phyloP scores from a whole-genome alignment of 2,888 invertebrate species.

The Proisotoma minuta region DNA sequence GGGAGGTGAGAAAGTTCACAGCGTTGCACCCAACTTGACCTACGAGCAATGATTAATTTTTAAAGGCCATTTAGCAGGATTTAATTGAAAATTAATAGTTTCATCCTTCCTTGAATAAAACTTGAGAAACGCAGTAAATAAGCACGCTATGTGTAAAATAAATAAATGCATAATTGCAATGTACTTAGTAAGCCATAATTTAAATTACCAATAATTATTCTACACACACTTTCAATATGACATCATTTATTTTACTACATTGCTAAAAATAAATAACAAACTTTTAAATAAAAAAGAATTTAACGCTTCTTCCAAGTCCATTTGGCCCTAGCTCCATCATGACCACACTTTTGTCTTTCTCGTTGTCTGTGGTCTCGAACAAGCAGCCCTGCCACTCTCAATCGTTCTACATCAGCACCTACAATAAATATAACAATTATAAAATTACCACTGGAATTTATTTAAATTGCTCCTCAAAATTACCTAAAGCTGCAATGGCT shows the following conservation, averaged over 20 bases:
- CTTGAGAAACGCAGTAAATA: too few species aligned
- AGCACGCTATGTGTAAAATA: too few species aligned
- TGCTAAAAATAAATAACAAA: not conserved
- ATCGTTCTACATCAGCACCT: constrained; percentile 49
- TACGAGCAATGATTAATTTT: too few species aligned
- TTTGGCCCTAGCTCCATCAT: constrained; percentile 81
- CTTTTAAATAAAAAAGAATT: not conserved
- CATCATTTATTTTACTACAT: not conserved
- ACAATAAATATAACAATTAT: constrained; percentile 54
- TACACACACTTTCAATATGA: too few species aligned
- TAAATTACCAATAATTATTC: too few species aligned
- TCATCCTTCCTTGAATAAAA: too few species aligned
- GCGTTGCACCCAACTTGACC: too few species aligned
- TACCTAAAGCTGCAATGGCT: constrained; percentile 77
- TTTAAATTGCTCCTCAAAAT: constrained; percentile 52
- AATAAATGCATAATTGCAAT: too few species aligned
- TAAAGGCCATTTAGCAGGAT: too few species aligned
- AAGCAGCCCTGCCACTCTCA: constrained; percentile 68
- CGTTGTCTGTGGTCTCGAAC: constrained; percentile 70
- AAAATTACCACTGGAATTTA: constrained; percentile 56
- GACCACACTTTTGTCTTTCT: constrained; percentile 90
- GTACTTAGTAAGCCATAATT: too few species aligned
- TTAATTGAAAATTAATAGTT: too few species aligned
- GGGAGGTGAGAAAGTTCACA: too few species aligned
- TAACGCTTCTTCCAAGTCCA: constrained; percentile 90